Percentiles rank a stretch among this genome's conserved stretches.
These are phyloP conservation scores for Andrena bucephala DNA, from an alignment of 2,888 invertebrate genomes.

Conservation along the genomic window DNA sequence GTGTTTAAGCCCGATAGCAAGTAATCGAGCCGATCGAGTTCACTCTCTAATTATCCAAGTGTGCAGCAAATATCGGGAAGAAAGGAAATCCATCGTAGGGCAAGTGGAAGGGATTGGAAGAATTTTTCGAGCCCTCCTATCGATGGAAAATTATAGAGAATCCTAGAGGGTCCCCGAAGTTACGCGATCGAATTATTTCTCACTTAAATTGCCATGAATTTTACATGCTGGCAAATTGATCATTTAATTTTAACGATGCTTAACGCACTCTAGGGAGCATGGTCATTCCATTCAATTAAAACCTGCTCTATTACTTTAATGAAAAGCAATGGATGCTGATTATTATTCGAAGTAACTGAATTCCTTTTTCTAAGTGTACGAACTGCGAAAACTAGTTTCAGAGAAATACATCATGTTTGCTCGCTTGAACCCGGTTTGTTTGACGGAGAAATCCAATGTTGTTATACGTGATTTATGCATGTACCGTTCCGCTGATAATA, in stretches of 20 bases:
- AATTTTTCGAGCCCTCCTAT: not conserved
- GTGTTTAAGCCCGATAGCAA: slow-evolving; percentile 19
- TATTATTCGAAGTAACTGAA: too few relatives aligned
- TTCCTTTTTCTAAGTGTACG: not conserved
- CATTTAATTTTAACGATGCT: too few relatives aligned
- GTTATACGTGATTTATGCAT: slow-evolving; percentile 41
- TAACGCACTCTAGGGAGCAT: too few relatives aligned
- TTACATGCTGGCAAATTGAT: too few relatives aligned
- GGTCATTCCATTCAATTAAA: too few relatives aligned
- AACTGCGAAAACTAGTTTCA: not conserved
- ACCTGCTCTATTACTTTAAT: too few relatives aligned
- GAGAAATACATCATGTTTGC: slow-evolving; percentile 12
- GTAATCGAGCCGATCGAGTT: slow-evolving; percentile 49
- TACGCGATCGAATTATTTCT: too few relatives aligned
- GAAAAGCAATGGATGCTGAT: too few relatives aligned
- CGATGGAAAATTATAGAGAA: too few relatives aligned
- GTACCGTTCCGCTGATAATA: slow-evolving; percentile 47
- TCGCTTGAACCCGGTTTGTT: not conserved
- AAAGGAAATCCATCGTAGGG: not conserved
- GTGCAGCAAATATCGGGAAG: not conserved
- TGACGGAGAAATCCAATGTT: slow-evolving; percentile 36
- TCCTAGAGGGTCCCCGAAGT: too few relatives aligned
- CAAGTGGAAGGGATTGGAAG: not conserved
- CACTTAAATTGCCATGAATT: too few relatives aligned
- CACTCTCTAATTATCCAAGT: slow-evolving; percentile 45